These are phyloP conservation scores for Tricholaema leucomelas DNA, from an alignment of 2,113 vertebrate genomes.

Conservation along the genomic window DNA sequence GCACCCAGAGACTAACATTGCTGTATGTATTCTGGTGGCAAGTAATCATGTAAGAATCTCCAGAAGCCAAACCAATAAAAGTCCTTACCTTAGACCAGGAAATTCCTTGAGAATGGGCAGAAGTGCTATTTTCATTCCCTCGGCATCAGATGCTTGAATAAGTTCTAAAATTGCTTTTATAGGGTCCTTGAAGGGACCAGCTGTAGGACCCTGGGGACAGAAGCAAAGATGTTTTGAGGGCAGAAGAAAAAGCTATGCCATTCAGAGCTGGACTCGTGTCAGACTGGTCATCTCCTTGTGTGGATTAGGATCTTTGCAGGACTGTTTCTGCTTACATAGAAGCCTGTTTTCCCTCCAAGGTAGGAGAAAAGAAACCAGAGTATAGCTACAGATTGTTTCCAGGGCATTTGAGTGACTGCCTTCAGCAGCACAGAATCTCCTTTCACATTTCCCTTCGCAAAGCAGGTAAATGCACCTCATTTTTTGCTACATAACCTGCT, in stretches of 20 bases:
- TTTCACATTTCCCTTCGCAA: background rate
- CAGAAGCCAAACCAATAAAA: background rate
- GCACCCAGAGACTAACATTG: background rate
- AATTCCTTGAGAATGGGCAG: conserved; percentile 39
- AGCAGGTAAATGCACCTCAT: background rate
- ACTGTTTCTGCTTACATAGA: background rate
- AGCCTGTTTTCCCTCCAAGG: background rate
- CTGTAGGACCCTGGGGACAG: conserved; percentile 17
- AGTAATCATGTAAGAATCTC: background rate
- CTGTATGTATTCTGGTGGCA: background rate
- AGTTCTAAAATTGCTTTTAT: conserved; percentile 48
- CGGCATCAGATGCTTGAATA: conserved; percentile 30
- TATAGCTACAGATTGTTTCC: background rate
- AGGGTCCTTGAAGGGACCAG: background rate
- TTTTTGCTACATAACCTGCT: background rate
- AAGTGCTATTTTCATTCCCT: conserved; percentile 67
- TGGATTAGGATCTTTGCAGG: background rate
- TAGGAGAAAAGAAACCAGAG: background rate
- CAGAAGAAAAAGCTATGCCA: accelerated
- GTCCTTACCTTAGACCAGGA: conserved; percentile 51
- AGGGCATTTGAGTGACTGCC: background rate
- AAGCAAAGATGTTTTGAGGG: background rate
- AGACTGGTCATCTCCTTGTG: background rate
- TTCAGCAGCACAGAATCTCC: background rate
- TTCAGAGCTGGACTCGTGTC: background rate